phyloP scores from a whole-genome alignment of 2,113 vertebrate genomes.

The Picathartes gymnocephalus region DNA sequence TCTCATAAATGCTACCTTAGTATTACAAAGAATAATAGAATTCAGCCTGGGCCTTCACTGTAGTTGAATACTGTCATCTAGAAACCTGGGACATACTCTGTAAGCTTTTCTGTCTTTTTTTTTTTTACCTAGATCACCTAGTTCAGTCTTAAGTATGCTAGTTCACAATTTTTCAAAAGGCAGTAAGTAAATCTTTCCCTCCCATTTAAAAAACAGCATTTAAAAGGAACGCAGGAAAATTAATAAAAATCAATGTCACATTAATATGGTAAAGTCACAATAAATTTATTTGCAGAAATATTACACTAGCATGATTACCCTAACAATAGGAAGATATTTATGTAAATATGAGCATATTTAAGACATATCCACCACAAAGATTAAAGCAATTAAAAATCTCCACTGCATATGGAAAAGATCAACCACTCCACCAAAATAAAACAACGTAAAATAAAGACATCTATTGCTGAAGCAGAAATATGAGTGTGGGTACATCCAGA shows the following conservation, averaged over 20 bases:
- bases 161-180: neutral
- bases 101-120: neutral
- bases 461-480: neutral
- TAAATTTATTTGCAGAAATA: neutral
- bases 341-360: neutral
- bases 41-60: neutral
- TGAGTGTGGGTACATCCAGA: neutral
- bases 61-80: neutral
- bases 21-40: neutral
- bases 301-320: neutral
- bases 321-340: neutral
- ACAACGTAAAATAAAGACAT: neutral
- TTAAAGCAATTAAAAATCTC: neutral
- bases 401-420: neutral
- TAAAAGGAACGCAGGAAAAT: neutral
- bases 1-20: neutral
- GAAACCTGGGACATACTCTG: neutral
- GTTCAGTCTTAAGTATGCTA: neutral
- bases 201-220: neutral
- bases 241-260: neutral
- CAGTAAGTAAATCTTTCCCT: neutral
- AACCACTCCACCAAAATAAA: neutral
- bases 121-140: neutral
- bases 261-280: neutral
- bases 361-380: rapidly evolving